phyloP scores from a whole-genome alignment of 2,888 invertebrate species.

The Drosophila seclusa region DNA sequence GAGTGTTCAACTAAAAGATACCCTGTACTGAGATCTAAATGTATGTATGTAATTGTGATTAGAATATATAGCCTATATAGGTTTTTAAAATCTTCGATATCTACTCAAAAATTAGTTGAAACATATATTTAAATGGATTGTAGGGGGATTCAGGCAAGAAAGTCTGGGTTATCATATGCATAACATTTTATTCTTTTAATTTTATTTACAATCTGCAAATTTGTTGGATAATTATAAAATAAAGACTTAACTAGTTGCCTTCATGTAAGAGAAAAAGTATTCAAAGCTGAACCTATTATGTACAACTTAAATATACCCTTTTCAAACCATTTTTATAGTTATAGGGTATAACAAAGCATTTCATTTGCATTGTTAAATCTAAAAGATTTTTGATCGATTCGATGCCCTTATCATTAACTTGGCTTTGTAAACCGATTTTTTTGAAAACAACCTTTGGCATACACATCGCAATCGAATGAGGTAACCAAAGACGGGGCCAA shows the following conservation, averaged over 20 bases:
- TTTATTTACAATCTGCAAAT: neutral
- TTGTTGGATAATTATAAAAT: neutral
- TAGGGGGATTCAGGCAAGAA: neutral
- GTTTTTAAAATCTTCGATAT: neutral
- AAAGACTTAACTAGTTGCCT: neutral
- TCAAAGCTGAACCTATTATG: neutral
- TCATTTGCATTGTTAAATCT: constrained; percentile 70
- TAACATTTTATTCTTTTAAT: neutral
- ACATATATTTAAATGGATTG: neutral
- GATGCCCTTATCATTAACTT: constrained; percentile 55
- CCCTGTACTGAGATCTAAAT: neutral
- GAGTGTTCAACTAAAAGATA: neutral
- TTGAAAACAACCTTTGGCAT: constrained; percentile 35
- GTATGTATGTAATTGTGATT: neutral
- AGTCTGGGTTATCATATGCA: too few relatives aligned
- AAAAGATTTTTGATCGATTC: constrained; percentile 74
- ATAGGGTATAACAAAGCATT: constrained; percentile 47
- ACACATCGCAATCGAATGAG: constrained; percentile 29
- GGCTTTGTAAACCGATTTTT: constrained; percentile 57
- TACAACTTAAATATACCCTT: neutral
- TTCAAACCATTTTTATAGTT: neutral
- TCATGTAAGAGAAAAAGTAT: neutral
- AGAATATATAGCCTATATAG: neutral
- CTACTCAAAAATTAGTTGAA: neutral
- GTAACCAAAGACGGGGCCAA: constrained; percentile 53